Percentiles rank a stretch among this genome's conserved stretches.
phyloP scores from a whole-genome alignment of 1,140 invertebrate species.

The Papilio helenus region DNA sequence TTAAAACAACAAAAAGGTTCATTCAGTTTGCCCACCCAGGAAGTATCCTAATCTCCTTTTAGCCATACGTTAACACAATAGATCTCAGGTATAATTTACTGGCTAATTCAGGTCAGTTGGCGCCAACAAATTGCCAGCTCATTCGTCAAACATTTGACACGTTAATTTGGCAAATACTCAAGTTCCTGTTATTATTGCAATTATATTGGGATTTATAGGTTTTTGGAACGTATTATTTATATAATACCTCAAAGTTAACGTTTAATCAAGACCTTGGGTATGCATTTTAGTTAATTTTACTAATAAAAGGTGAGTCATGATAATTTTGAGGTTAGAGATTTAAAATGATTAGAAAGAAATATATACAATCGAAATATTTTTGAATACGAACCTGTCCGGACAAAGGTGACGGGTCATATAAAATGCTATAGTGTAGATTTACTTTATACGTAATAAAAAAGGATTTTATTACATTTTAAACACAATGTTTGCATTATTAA shows the following conservation, averaged over 20 bases:
- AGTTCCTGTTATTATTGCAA: constrained; percentile 16
- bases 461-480: neutral
- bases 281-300: neutral
- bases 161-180: constrained; percentile 51
- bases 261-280: constrained; percentile 15
- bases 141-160: constrained; percentile 60
- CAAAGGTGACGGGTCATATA: no score
- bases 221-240: constrained; percentile 4
- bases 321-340: neutral
- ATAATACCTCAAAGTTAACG: neutral
- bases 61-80: neutral
- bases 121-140: constrained; percentile 47
- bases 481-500: no score
- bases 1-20: constrained; percentile 39
- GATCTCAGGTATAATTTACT: constrained; percentile 44
- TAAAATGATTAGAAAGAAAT: neutral
- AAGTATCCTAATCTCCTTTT: constrained; percentile 36
- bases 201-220: constrained; percentile 18
- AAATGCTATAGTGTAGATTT: no score
- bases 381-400: neutral
- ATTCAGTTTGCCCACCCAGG: constrained; percentile 54
- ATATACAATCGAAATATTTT: neutral
- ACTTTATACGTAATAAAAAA: neutral
- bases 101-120: constrained; percentile 36
- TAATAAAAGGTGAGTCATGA: constrained; percentile 8